Evolutionary conservation across 2,113 vertebrate species (phyloP).

Genomic region (Numenius arquata): DNA sequence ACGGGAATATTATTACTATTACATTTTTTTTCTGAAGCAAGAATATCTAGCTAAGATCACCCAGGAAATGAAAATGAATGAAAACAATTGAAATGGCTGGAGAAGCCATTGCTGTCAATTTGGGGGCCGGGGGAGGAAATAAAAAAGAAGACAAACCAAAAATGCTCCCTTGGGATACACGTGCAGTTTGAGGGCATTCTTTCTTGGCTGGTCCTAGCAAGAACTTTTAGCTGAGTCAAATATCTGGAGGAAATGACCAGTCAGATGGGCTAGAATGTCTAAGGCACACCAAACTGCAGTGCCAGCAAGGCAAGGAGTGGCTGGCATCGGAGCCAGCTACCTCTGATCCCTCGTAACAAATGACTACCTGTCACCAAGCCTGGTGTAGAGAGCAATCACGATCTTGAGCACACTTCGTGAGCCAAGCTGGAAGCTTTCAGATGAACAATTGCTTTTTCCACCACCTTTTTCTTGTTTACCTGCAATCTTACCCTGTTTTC

Average conservation of each 20-base stretch:
- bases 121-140: accelerated
- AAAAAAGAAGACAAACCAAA: not conserved
- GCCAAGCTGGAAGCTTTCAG: not conserved
- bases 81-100: not conserved
- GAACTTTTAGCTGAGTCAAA: not conserved
- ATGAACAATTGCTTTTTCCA: not conserved
- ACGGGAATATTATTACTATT: not conserved
- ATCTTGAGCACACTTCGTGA: not conserved
- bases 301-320: not conserved
- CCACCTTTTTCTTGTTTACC: not conserved
- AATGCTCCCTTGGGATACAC: not conserved
- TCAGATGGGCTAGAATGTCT: not conserved
- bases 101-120: not conserved
- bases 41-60: not conserved
- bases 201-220: not conserved
- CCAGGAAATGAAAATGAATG: not conserved
- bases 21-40: not conserved
- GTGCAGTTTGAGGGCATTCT: not conserved
- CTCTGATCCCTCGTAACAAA: not conserved
- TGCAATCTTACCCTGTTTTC: not conserved
- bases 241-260: not conserved
- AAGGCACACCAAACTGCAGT: accelerated
- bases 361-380: too few species aligned
- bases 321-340: not conserved
- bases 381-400: not conserved